These are phyloP conservation scores for Poicephalus meyeri DNA, from an alignment of 2,113 vertebrate genomes.

Conservation along the genomic window DNA sequence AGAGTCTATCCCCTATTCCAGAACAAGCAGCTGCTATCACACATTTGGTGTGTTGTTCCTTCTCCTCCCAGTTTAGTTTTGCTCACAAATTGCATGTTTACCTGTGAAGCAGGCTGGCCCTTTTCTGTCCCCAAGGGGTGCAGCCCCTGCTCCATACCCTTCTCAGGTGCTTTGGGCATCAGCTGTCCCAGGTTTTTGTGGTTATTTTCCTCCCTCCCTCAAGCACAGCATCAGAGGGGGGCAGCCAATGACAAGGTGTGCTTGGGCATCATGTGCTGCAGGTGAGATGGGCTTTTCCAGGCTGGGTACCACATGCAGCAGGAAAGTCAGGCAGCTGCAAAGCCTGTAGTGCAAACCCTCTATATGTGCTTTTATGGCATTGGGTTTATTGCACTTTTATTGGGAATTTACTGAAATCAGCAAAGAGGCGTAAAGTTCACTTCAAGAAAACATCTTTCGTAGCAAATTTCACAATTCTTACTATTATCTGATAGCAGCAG, in stretches of 20 bases:
- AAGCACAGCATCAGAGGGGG: not conserved
- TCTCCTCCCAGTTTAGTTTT: not conserved
- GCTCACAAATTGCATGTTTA: not conserved
- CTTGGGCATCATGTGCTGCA: accelerated
- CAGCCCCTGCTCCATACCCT: not conserved
- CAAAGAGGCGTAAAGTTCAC: conserved; percentile 15
- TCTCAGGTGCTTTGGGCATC: not conserved
- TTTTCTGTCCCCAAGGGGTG: not conserved
- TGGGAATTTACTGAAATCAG: conserved; percentile 6
- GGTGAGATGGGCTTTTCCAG: not conserved
- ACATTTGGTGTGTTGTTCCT: not conserved
- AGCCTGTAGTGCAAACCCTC: not conserved
- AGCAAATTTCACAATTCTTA: not conserved
- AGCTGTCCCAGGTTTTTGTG: accelerated
- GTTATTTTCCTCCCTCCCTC: not conserved
- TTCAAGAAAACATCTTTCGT: conserved; percentile 6
- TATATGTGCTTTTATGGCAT: not conserved
- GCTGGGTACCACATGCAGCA: not conserved
- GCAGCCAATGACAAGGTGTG: not conserved
- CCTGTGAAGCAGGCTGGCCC: not conserved
- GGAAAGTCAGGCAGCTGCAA: not conserved
- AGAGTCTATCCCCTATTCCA: not conserved
- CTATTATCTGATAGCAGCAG: not conserved
- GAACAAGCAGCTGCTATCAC: not conserved
- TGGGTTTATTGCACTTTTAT: not conserved